Percentiles rank a stretch among this genome's conserved stretches.
Evolutionary conservation across 35 echinoderm and acorn worm species (phyloP).

Genomic region (Ptychodera flava): DNA sequence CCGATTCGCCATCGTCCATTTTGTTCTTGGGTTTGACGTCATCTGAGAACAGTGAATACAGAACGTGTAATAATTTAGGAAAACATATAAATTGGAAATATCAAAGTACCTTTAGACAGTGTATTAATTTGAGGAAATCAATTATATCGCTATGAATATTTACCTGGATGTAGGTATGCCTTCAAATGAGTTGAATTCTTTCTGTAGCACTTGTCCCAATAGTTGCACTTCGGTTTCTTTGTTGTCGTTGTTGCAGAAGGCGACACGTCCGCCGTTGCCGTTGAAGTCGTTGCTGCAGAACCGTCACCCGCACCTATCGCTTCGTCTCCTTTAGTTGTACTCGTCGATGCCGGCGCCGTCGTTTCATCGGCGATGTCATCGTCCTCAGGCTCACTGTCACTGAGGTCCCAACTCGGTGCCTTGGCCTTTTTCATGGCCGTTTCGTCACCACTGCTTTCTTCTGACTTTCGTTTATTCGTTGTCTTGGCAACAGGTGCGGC

Average conservation of each 20-base stretch:
- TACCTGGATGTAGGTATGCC: background rate
- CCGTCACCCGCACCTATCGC: no score
- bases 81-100: no score
- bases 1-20: background rate
- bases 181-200: background rate
- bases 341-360: background rate
- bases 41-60: no score
- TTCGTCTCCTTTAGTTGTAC: background rate
- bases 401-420: background rate
- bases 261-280: background rate
- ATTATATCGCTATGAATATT: no score
- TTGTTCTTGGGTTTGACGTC: background rate
- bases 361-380: background rate
- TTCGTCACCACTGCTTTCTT: background rate
- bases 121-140: no score
- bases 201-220: background rate
- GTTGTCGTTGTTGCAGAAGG: background rate
- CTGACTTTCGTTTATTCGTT: background rate
- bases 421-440: background rate
- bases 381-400: background rate
- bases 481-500: background rate
- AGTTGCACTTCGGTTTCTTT: background rate
- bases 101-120: no score
- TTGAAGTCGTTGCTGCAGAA: background rate
- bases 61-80: no score